Conservation (phyloP, 2,888 invertebrate genomes). For the Agrilus cyanescens region DNA sequence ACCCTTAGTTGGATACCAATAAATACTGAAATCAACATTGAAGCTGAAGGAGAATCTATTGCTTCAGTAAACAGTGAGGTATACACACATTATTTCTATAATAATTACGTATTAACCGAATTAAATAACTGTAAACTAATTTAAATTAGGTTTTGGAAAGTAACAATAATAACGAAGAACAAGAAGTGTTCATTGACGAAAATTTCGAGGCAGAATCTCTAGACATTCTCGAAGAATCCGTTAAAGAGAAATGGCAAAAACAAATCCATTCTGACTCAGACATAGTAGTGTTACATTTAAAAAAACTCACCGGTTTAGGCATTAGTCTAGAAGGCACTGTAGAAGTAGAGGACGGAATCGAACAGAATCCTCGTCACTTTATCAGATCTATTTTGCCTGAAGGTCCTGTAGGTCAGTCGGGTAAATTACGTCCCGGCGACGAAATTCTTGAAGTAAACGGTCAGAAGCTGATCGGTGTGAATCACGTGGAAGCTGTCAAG, state of each 20-base stretch:
- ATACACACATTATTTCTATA: not conserved
- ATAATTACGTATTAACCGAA: no score
- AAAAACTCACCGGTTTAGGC: conserved; percentile 87
- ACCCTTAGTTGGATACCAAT: conserved; percentile 77
- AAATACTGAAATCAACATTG: conserved; percentile 59
- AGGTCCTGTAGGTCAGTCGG: conserved; percentile 91
- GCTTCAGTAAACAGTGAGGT: conserved; percentile 67
- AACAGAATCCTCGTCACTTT: conserved; percentile 97
- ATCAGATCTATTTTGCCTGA: conserved; percentile 92
- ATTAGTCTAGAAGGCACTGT: conserved; percentile 98
- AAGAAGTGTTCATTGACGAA: conserved; percentile 35
- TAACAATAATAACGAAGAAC: conserved; percentile 31
- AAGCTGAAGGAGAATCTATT: conserved; percentile 68
- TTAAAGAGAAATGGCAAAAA: conserved; percentile 67
- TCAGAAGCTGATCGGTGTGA: conserved; percentile 77
- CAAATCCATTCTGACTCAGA: conserved; percentile 71
- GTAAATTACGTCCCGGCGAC: conserved; percentile 84
- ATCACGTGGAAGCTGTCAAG: conserved; percentile 93
- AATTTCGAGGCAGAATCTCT: conserved; percentile 35
- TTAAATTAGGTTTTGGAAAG: conserved; percentile 25
- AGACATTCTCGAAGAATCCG: conserved; percentile 45
- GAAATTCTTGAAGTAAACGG: conserved; percentile 96
- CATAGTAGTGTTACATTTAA: conserved; percentile 84
- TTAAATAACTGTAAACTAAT: no score
- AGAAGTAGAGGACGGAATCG: conserved; percentile 93